Conservation (phyloP, 2,888 invertebrate genomes). For the Ichneumon xanthorius region DNA sequence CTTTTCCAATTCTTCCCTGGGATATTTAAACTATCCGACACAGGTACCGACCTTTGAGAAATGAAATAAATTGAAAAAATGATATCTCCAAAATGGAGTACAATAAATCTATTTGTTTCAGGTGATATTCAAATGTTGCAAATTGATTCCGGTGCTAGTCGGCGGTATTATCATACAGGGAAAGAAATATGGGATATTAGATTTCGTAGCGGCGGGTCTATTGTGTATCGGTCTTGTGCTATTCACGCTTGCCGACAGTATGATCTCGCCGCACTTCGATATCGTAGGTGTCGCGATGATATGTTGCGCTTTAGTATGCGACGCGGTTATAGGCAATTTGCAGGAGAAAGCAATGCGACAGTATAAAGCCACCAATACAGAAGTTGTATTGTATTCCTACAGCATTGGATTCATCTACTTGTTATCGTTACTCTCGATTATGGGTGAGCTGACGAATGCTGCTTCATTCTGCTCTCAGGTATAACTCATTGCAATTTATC, state of each 20-base stretch:
- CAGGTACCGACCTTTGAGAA: slow-evolving; percentile 85
- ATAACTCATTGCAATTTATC: slow-evolving; percentile 73
- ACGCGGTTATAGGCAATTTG: slow-evolving; percentile 98
- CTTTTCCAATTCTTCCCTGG: slow-evolving; percentile 96
- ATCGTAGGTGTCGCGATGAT: slow-evolving; percentile 91
- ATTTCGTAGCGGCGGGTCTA: slow-evolving; percentile 92
- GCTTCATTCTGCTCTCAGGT: slow-evolving; percentile 92
- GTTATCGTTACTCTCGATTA: slow-evolving; percentile 89
- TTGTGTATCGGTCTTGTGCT: slow-evolving; percentile 96
- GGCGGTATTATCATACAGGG: slow-evolving; percentile 97
- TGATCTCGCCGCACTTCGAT: slow-evolving; percentile 91
- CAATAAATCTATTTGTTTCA: slow-evolving; percentile 68
- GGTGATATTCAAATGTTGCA: slow-evolving; percentile 99
- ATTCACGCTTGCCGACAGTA: slow-evolving; percentile 94
- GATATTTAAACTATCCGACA: slow-evolving; percentile 98
- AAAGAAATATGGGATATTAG: slow-evolving; percentile 93
- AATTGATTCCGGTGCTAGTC: slow-evolving; percentile 97
- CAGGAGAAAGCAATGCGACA: slow-evolving; percentile 98
- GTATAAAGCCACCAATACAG: slow-evolving; percentile 93
- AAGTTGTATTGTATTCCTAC: slow-evolving; percentile 97
- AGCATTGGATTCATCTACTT: slow-evolving; percentile 94
- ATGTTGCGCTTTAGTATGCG: slow-evolving; percentile 94
- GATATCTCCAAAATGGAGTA: slow-evolving; percentile 1
- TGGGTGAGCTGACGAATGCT: slow-evolving; percentile 91
- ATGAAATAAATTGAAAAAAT: background rate